A percentile compares a stretch with the other conserved stretches of the same genome.
Evolutionary conservation across 2,888 invertebrate genomes (phyloP).

Genomic region (Drosophila aldrichi): DNA sequence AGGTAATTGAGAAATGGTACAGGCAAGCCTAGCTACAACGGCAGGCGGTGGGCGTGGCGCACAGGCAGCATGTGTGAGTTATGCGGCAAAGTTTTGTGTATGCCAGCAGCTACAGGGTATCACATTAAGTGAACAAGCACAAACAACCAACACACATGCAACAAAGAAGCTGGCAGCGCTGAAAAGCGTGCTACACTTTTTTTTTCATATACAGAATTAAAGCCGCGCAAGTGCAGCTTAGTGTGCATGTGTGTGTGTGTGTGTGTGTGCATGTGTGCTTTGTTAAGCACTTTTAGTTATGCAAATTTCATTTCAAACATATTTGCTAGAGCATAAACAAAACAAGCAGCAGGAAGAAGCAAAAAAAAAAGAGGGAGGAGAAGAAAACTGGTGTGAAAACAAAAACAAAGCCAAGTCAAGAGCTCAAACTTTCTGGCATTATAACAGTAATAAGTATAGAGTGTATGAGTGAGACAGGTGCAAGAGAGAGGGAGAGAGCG

Average conservation of each 20-base stretch:
- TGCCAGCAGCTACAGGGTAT: constrained; percentile 48
- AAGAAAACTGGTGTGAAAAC: constrained; percentile 54
- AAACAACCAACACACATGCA: constrained; percentile 35
- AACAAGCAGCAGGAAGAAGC: constrained; percentile 1
- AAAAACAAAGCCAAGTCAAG: constrained; percentile 51
- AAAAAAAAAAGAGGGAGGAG: not conserved
- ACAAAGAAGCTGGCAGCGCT: constrained; percentile 38
- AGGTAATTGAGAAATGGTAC: constrained; percentile 63
- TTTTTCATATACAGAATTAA: constrained; percentile 53
- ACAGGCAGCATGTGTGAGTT: constrained; percentile 36
- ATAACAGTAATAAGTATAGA: constrained; percentile 59
- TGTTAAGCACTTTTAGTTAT: constrained; percentile 64
- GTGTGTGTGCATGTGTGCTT: constrained; percentile 21
- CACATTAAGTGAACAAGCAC: constrained; percentile 37
- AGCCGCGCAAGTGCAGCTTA: constrained; percentile 46
- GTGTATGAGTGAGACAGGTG: not conserved
- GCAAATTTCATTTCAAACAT: constrained; percentile 65
- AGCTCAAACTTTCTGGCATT: constrained; percentile 45
- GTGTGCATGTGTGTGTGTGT: not conserved
- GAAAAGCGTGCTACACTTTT: constrained; percentile 63
- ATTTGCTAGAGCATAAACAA: constrained; percentile 30
- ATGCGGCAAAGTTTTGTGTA: constrained; percentile 46
- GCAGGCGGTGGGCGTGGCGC: no score
- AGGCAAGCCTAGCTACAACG: not conserved
- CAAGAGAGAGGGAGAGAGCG: not conserved